Evolutionary conservation across 2,113 vertebrate species (phyloP), one percentile per base, ranked within the genome.

Genomic region (Perca flavescens): DNA sequence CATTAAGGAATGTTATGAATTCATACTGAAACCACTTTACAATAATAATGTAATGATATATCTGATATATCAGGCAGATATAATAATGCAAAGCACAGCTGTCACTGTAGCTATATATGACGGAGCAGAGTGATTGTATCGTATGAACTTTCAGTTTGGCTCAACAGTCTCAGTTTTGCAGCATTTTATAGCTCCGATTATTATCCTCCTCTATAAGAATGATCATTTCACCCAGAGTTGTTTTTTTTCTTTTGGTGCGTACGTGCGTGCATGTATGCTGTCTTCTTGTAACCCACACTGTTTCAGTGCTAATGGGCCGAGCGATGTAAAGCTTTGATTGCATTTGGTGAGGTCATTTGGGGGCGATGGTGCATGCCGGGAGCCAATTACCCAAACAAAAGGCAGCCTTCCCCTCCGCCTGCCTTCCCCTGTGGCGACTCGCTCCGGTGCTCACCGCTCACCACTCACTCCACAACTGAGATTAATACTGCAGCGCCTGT

Each of bases 371-470:
- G 73, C 67, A 22, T 81, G 50, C 68, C 54, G 46, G 67, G 58
- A 43, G 28, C 56, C 63, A 77, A 69, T 87, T 64, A 77, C 31
- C 9, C 73, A 47, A 13, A 83, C 80, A 80, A 77, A 43, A 62
- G 64, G 57, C 58, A 40, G 64, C 22, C 3, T 67, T 74, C 63
- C 67, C 50, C 54, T 73, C 34, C 4, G 2, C 60, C 9, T 47
- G 17, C 36, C 31, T 40, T 54, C 52, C 22, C 17, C 62, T 25
- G 53, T 36, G 72, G 64, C 7, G 5, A 36, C 28, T 82, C 22
- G 34, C 74, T 74, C 54, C 16, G 0, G 6, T 36, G 58, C 77
- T 63, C 28, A 5, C 15, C 7, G 54, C 34, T 57, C 40, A 5
- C 15, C 7, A 47, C 34, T 57, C 40, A n/a, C 34, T 49, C 10